Conservation (phyloP, 2,797 vertebrate genomes). For the Sternotherus odoratus region DNA sequence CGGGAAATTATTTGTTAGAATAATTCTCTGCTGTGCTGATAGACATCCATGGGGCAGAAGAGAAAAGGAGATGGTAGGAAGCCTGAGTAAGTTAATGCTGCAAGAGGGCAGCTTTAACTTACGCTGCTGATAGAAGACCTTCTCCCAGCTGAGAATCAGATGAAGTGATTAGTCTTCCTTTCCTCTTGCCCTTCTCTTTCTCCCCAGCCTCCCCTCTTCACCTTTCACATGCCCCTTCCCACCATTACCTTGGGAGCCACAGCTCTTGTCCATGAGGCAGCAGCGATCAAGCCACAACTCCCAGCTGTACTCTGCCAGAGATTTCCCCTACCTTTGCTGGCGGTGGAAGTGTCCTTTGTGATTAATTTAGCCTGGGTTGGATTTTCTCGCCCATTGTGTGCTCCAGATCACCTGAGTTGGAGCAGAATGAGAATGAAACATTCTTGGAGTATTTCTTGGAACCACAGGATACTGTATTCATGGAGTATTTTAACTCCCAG, state of each 20-base stretch:
- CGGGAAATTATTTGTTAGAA: neutral
- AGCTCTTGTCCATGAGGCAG: neutral
- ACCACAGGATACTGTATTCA: neutral
- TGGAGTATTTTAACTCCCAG: neutral
- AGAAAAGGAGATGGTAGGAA: neutral
- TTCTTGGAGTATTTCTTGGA: neutral
- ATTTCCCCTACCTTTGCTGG: neutral
- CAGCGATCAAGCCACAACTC: neutral
- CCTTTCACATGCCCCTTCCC: neutral
- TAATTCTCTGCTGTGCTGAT: neutral
- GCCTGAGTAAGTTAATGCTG: neutral
- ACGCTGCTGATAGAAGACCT: neutral
- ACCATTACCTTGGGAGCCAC: neutral
- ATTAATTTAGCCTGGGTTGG: neutral
- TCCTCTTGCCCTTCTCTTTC: neutral
- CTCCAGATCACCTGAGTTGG: neutral
- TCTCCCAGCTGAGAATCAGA: neutral
- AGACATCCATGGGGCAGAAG: neutral
- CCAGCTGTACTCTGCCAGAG: neutral
- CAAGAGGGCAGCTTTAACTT: neutral
- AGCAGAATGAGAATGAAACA: neutral
- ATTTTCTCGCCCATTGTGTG: neutral
- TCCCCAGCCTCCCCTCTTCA: neutral
- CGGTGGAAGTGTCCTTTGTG: neutral
- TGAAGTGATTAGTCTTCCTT: neutral